Evolutionary conservation across 2,797 vertebrate genomes (phyloP).

Genomic region (Setipinna tenuifilis): DNA sequence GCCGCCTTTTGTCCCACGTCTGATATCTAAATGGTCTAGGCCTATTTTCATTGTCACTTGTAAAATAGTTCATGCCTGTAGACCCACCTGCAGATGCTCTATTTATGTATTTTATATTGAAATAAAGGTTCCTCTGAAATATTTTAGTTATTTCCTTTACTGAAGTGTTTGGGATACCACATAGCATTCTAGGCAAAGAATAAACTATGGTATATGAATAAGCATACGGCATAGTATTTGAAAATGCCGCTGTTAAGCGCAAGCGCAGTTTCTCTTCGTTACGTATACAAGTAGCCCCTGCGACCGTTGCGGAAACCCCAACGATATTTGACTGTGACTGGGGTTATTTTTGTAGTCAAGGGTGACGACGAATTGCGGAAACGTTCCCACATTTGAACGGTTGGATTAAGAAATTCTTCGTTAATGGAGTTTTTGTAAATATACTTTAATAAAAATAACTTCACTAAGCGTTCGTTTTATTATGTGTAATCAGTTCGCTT

Average conservation of each 20-base stretch:
- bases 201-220: too few relatives aligned
- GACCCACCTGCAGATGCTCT: constrained; percentile 78
- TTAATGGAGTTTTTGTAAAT: constrained; percentile 4
- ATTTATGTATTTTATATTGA: constrained; percentile 85
- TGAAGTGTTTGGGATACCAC: not conserved
- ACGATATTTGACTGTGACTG: not conserved
- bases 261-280: not conserved
- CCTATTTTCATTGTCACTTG: constrained; percentile 45
- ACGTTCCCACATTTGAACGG: not conserved
- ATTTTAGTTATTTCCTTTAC: not conserved
- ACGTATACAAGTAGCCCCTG: constrained; percentile 17
- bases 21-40: not conserved
- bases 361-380: not conserved
- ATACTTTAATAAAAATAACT: constrained; percentile 22
- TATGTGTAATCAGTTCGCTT: not conserved
- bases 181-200: too few relatives aligned
- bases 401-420: not conserved
- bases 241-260: not conserved
- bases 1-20: constrained; percentile 16
- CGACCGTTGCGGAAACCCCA: constrained; percentile 23
- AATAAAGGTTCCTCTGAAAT: constrained; percentile 66
- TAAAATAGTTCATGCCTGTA: constrained; percentile 62
- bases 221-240: not conserved
- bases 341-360: not conserved
- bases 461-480: not conserved